Base-by-base conservation (phyloP, 2,888 invertebrate genomes). In the Caradrina kadenii region DNA sequence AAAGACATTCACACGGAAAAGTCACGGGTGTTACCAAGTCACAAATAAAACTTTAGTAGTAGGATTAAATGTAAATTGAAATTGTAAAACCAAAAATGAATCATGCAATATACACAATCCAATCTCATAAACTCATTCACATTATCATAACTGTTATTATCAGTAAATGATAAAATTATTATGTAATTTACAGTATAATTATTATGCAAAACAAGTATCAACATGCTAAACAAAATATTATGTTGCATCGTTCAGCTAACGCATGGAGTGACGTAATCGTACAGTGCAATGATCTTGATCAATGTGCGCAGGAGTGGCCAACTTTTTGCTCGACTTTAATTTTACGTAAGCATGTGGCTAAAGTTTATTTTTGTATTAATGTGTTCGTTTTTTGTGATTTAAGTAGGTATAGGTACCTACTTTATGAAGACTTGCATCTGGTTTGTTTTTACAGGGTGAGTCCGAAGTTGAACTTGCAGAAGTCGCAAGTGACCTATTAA, bases 211-310 rank as follows among this genome's bases (percentile, higher is more conserved):
- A n/a, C 55, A 17, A 35, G 21, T 48, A 21, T 49, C n/a, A 35
- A 17, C n/a, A 42, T 39, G 48, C 35, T 54, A 49, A 22, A 45
- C 67, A 56, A 55, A 76, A 58, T 39, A 39, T 39, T 62, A 60
- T 60, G 49, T 62, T 74, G 80, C 81, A 80, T 69, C 63, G 54
- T 4, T 55, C 26, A 50, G 60, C 83, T 71, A 69, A 67, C 56
- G 26, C 69, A 59, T 52, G 49, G 17, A 1, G 64, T 81, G 81
- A 81, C 83, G 83, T 63, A 55, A 70, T n/a, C 49, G 17, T 13
- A 19, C 59, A 68, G 81, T 83, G 70, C 73, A 80, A 70, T 76
- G 81, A 77, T 68, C 81, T 69, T 69, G 39, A 69, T 69, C 68
- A 49, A 50, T 66, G 59, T 64, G 72, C 71, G 65, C 58, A 76